Base-by-base conservation (phyloP, 2,888 invertebrate genomes). In the Erebia epiphron region DNA sequence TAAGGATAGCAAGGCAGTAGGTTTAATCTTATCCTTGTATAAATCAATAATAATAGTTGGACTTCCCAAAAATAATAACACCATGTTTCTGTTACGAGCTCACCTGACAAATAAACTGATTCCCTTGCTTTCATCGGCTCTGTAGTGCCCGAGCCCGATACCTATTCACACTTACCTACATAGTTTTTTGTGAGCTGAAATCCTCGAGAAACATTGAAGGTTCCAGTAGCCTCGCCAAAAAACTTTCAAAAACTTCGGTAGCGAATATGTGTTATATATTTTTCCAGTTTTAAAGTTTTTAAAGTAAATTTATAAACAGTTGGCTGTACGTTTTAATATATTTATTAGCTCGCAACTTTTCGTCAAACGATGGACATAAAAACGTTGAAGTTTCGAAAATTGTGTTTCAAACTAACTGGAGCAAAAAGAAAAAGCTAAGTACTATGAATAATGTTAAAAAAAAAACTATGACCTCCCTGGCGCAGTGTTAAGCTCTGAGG, bases 21-120 rank as follows among this genome's bases (percentile, higher is more conserved):
- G 50, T 50, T 50, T 50, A 35, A 26, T 7, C 50, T n/a, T n/a
- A 4, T n/a, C 14, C 50, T n/a, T n/a, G 5, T n/a, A 8, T 14
- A 9, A 52, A 16, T 2, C 16, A 5, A 52, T 52, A 35, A 7
- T 35, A 35, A 35, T 52, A 16, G 52, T 52, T 52, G 16, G 16
- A 52, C 2, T 16, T 16, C 16, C 52, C 49, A 49, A 16, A 52
- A 52, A 52, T 16, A 52, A 52, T 52, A 52, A 52, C 8, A 52
- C 52, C n/a, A 16, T 11, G 60, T 16, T 43, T 43, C 10, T 43
- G 3, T 52, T 8, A 52, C n/a, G 7, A n/a, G 58, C 35, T 60
- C 64, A 52, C 54, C 64, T 57, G 52, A 56, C 57, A 68, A 70
- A 73, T 73, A 73, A 71, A 73, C 69, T 69, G 71, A 54, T 52